Evolutionary conservation across 1,140 invertebrate genomes (phyloP), one percentile per base, ranked within the genome.

Genomic region (Drosophila suzukii): DNA sequence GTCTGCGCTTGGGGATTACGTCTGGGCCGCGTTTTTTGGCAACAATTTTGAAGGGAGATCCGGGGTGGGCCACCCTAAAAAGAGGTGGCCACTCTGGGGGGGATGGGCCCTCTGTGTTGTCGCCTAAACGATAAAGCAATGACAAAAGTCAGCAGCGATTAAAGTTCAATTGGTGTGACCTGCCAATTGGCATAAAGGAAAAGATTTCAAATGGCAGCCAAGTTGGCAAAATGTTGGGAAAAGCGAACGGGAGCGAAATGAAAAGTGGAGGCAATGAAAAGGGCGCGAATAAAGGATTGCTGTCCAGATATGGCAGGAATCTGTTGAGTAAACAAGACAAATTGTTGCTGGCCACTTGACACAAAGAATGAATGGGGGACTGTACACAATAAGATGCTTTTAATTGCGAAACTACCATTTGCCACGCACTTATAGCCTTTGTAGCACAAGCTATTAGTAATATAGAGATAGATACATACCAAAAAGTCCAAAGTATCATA

Each of bases 61-160:
- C 30, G 15, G 12, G 34, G 24, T 30, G 49, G 32, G 34, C 3
- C 39, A 20, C 20, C 20, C 20, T 20, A 20, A 60, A 39, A 13
- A n/a, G 11, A 46, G 13, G 49, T 17, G 20, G 8, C 32, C 38
- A 58, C 43, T 12, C 17, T 15, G 50, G n/a, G 47, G 13, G 62
- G 13, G 36, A 41, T 17, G 12, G 54, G 41, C 41, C 34, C 56
- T 47, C 17, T 71, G 57, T 81, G 74, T 80, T 78, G 81, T 86
- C 82, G 74, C 82, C 82, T 75, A 81, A 85, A 85, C 82, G 82
- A 85, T 85, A 85, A 85, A 85, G 74, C 78, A 86, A 85, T 85
- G 78, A 78, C 83, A 86, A 88, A 88, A 88, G 84, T 88, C 83
- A 88, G 62, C 81, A 76, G 54, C 83, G 83, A 88, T 88, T 88